Conservation (phyloP, 2,797 vertebrate species). For the Chaenodraco wilsoni region DNA sequence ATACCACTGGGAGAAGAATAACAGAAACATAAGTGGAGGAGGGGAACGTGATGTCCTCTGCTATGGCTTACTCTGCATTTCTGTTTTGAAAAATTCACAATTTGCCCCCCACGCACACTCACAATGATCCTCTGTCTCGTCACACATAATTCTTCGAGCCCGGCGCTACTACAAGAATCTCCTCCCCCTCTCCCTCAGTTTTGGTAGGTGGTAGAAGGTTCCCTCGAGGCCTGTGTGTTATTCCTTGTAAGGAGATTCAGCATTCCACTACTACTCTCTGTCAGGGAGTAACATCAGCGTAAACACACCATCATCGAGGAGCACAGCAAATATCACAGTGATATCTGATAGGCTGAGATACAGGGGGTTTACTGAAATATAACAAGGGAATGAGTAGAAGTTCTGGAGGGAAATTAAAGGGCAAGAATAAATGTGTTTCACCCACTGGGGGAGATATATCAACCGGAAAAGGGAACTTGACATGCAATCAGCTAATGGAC, state of each 20-base stretch:
- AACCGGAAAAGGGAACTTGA: conserved; percentile 58
- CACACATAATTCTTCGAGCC: conserved; percentile 45
- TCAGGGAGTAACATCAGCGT: conserved; percentile 45
- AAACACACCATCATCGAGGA: conserved; percentile 51
- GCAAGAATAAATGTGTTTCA: conserved; percentile 28
- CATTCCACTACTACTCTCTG: conserved; percentile 68
- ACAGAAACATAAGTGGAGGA: conserved; percentile 59
- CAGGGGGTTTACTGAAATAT: conserved; percentile 13
- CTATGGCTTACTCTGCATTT: conserved; percentile 54
- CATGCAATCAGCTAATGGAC: conserved; percentile 77
- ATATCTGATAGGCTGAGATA: conserved; percentile 2
- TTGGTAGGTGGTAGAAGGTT: conserved; percentile 54
- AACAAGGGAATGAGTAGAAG: background rate
- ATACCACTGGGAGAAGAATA: conserved; percentile 61
- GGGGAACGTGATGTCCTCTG: conserved; percentile 50
- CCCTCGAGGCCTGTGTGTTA: conserved; percentile 65
- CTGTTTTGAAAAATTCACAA: conserved; percentile 44
- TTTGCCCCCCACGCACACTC: conserved; percentile 19
- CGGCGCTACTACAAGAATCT: conserved; percentile 56
- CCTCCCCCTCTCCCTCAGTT: conserved; percentile 52
- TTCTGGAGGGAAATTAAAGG: conserved; percentile 28
- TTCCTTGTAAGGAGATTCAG: conserved; percentile 80
- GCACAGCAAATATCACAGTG: conserved; percentile 1
- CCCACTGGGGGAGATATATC: conserved; percentile 47
- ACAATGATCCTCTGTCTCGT: conserved; percentile 48